These are phyloP conservation scores for rat (Rattus norvegicus) DNA, from an alignment of 2,113 vertebrate species.

Conservation along the genomic window GRCr8 NC_086029.1:45849501-45850000, in stretches of 20 bases:
- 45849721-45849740: not conserved
- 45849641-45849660: not conserved
- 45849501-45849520: not conserved
- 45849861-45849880: accelerated
- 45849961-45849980: not conserved
- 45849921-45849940: not conserved
- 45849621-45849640: not conserved
- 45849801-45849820: no score
- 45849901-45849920: no score
- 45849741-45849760: no score
- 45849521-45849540: not conserved
- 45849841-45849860: accelerated
- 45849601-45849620: not conserved
- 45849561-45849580: not conserved
- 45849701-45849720: not conserved
- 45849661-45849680: not conserved
- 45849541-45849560: not conserved
- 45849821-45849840: accelerated
- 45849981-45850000: constrained; percentile 12
- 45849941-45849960: not conserved
- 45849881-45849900: not conserved
- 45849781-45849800: no score
- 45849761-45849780: not conserved
- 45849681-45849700: not conserved
- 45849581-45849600: not conserved